Conservation (phyloP, 2,888 invertebrate species). For the Napeogenes inachia region DNA sequence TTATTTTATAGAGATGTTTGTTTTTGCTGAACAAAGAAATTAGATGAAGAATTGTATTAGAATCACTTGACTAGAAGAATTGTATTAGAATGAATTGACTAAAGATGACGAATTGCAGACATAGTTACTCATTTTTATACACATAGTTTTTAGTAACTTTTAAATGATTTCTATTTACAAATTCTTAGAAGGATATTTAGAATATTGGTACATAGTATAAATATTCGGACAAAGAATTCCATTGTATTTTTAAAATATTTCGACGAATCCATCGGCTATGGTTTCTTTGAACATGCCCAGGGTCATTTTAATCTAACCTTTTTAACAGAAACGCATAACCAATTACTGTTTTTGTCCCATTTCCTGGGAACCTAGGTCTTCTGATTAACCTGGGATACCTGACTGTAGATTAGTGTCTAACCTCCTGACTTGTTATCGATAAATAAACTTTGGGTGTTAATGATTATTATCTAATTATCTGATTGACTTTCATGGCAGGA, state of each 20-base stretch:
- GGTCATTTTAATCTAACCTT: slow-evolving; percentile 6
- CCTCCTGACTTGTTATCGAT: slow-evolving; percentile 5
- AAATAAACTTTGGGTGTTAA: slow-evolving; percentile 17
- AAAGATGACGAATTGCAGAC: too few relatives aligned
- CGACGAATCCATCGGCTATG: not conserved
- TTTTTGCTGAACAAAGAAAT: not conserved
- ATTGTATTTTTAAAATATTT: too few relatives aligned
- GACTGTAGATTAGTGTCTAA: slow-evolving; percentile 3
- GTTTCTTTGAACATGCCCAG: slow-evolving; percentile 8
- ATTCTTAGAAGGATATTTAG: too few relatives aligned
- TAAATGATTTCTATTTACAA: too few relatives aligned
- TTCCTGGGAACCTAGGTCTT: slow-evolving; percentile 5
- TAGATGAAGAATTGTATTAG: not conserved
- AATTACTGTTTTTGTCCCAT: slow-evolving; percentile 5
- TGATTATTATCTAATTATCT: slow-evolving; percentile 4
- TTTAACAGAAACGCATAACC: slow-evolving; percentile 4
- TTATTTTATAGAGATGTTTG: not conserved
- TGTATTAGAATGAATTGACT: too few relatives aligned
- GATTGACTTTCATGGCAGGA: not conserved
- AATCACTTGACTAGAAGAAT: too few relatives aligned
- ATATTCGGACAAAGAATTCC: too few relatives aligned
- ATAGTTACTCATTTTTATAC: too few relatives aligned
- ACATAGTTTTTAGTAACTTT: too few relatives aligned
- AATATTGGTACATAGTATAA: too few relatives aligned
- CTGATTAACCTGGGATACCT: slow-evolving; percentile 5